Percentiles rank a stretch among this genome's conserved stretches.
phyloP scores from a whole-genome alignment of 2,113 vertebrate species.

The Heterotilapia buettikoferi region DNA sequence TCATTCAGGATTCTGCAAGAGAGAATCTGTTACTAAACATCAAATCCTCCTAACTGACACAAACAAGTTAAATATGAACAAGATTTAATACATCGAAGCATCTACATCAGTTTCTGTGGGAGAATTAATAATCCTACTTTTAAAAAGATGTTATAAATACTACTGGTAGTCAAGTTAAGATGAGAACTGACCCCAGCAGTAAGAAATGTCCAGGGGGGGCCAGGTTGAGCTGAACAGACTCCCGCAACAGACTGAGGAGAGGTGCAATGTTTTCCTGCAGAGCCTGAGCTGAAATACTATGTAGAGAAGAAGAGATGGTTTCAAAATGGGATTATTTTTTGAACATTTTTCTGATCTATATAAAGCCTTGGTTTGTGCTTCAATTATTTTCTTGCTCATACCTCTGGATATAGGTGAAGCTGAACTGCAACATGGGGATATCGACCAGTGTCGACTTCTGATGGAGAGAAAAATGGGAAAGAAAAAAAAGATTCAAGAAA shows the following conservation, averaged over 20 bases:
- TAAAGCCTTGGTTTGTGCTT: neutral
- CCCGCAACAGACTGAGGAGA: conserved; percentile 82
- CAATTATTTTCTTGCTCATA: conserved; percentile 36
- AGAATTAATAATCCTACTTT: neutral
- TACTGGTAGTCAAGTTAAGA: neutral
- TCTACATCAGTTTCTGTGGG: neutral
- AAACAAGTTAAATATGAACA: neutral
- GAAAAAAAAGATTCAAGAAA: neutral
- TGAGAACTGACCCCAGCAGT: conserved; percentile 84
- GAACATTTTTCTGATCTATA: neutral
- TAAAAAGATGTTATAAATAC: neutral
- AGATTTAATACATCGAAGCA: neutral
- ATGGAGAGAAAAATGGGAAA: neutral
- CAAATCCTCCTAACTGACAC: neutral
- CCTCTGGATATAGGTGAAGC: conserved; percentile 85
- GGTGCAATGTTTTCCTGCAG: conserved; percentile 86
- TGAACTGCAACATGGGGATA: conserved; percentile 89
- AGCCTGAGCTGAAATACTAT: conserved; percentile 75
- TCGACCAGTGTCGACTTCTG: conserved; percentile 86
- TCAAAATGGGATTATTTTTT: neutral
- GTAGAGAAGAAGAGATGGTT: neutral
- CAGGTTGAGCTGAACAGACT: conserved; percentile 89
- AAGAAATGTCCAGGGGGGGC: conserved; percentile 90
- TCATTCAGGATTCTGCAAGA: conserved; percentile 87
- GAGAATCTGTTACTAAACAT: neutral